Evolutionary conservation across 2,797 vertebrate species (phyloP).

Genomic region (Cheirogaleus major): DNA sequence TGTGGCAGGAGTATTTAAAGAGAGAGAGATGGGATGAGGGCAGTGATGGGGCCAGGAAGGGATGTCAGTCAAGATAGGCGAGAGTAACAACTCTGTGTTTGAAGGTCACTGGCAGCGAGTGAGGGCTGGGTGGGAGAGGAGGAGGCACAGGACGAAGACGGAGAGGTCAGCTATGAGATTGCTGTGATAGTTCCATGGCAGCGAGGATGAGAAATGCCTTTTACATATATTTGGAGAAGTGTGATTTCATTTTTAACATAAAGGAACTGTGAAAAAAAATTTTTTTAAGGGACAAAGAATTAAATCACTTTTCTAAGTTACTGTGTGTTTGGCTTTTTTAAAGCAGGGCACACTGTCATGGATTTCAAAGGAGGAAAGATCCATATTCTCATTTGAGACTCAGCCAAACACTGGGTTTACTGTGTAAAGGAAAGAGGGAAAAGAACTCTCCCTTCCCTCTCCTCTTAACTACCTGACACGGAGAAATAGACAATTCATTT

Average conservation of each 20-base stretch:
- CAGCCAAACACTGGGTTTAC: not conserved
- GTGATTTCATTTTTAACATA: not conserved
- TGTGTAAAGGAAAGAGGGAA: not conserved
- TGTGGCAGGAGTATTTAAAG: not conserved
- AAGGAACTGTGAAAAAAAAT: not conserved
- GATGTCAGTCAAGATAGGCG: not conserved
- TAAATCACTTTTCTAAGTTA: constrained; percentile 11
- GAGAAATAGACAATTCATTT: not conserved
- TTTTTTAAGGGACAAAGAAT: not conserved
- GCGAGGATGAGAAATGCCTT: not conserved
- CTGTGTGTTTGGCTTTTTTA: not conserved
- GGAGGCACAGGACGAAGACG: rapidly evolving
- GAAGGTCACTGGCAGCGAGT: not conserved
- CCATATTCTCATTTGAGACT: not conserved
- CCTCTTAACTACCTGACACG: not conserved
- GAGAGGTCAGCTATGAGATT: not conserved
- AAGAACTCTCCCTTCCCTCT: not conserved
- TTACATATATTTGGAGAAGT: not conserved
- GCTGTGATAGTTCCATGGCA: not conserved
- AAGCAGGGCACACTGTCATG: not conserved
- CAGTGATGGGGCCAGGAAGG: not conserved
- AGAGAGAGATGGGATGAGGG: not conserved
- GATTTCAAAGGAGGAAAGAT: not conserved
- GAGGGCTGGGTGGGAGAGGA: not conserved
- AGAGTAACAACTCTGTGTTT: not conserved